Evolutionary conservation across 1,140 invertebrate genomes (phyloP).

Genomic region (Drosophila ambigua): DNA sequence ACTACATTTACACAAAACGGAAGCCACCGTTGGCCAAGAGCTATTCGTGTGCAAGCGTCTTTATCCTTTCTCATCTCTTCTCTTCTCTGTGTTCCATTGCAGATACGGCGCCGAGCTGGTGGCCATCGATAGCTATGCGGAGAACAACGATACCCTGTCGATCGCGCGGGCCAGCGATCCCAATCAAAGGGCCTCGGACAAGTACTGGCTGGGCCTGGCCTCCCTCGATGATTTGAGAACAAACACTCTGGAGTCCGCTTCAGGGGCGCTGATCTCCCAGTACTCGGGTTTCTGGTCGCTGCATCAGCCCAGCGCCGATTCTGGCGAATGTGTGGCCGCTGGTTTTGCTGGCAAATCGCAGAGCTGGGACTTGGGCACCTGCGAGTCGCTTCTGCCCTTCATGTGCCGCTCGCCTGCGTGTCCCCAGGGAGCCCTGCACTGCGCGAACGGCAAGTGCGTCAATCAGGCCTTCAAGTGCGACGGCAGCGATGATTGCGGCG

Average conservation of each 20-base stretch:
- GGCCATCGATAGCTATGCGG: slow-evolving; percentile 93
- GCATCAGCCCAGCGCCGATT: slow-evolving; percentile 92
- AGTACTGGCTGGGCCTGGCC: slow-evolving; percentile 94
- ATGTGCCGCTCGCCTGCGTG: slow-evolving; percentile 97
- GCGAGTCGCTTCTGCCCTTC: slow-evolving; percentile 96
- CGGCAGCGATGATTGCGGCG: slow-evolving; percentile 96
- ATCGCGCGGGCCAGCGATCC: slow-evolving; percentile 88
- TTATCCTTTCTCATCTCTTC: slow-evolving; percentile 19
- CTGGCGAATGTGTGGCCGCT: slow-evolving; percentile 94
- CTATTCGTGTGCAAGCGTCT: slow-evolving; percentile 26
- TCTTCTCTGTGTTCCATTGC: background rate
- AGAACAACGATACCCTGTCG: slow-evolving; percentile 94
- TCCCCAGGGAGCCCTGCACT: slow-evolving; percentile 94
- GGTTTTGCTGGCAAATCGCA: slow-evolving; percentile 90
- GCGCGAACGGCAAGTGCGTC: slow-evolving; percentile 96
- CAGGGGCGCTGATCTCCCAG: slow-evolving; percentile 94
- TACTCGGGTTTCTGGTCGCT: slow-evolving; percentile 96
- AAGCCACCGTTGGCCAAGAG: slow-evolving; percentile 33
- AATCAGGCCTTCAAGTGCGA: slow-evolving; percentile 95
- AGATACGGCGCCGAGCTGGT: slow-evolving; percentile 97
- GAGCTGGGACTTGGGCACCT: slow-evolving; percentile 96
- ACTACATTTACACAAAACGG: no score
- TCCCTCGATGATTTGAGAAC: slow-evolving; percentile 96
- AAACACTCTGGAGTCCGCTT: slow-evolving; percentile 96
- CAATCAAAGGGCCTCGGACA: slow-evolving; percentile 85